phyloP scores from a whole-genome alignment of 2,113 vertebrate species.

The Excalfactoria chinensis region DNA sequence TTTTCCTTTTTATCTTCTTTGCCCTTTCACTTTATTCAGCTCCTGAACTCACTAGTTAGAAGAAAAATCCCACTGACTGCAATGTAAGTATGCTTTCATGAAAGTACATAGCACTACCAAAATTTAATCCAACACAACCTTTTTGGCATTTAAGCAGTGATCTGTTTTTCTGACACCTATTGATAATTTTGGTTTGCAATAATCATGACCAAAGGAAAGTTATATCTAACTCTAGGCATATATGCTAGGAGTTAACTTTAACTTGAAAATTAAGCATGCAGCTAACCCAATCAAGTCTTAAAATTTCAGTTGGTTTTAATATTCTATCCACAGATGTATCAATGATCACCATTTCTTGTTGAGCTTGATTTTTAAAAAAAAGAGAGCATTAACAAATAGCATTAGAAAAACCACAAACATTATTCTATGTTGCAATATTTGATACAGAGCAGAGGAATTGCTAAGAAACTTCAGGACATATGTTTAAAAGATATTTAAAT shows the following conservation, averaged over 20 bases:
- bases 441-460: background rate
- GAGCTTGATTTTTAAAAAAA: background rate
- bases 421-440: background rate
- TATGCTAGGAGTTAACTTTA: background rate
- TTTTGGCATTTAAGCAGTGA: background rate
- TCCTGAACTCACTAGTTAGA: background rate
- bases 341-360: background rate
- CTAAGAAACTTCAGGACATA: background rate
- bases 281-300: background rate
- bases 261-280: background rate
- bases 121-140: background rate
- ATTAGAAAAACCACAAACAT: background rate
- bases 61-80: background rate
- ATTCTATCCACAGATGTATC: background rate
- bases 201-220: background rate
- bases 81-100: background rate
- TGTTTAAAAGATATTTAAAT: background rate
- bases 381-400: background rate
- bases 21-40: background rate
- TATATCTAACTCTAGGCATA: background rate
- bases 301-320: background rate
- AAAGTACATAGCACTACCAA: background rate
- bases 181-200: background rate
- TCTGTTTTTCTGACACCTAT: background rate
- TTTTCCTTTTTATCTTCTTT: slow-evolving; percentile 2